Percentiles rank a stretch among this genome's conserved stretches.
phyloP scores from a whole-genome alignment of 2,888 invertebrate species.

The Acleris literana region DNA sequence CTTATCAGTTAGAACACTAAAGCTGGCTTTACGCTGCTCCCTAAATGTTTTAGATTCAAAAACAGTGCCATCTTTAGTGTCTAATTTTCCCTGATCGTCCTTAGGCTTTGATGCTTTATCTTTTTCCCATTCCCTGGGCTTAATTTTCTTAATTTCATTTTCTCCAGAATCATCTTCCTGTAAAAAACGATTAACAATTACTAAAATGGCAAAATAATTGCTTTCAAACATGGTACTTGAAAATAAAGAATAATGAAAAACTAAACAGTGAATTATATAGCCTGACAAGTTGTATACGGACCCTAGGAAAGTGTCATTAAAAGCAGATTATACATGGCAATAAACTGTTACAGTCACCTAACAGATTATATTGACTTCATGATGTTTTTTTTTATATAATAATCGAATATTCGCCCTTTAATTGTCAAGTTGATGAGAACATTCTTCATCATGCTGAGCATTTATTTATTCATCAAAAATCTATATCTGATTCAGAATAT shows the following conservation, averaged over 20 bases:
- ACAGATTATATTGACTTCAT: too few relatives aligned
- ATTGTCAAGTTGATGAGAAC: too few relatives aligned
- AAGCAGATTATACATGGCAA: too few relatives aligned
- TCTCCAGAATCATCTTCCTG: slow-evolving; percentile 76
- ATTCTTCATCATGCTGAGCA: too few relatives aligned
- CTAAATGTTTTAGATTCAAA: slow-evolving; percentile 74
- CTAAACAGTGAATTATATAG: neutral
- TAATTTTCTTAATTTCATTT: slow-evolving; percentile 76
- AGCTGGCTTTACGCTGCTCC: slow-evolving; percentile 66
- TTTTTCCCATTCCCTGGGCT: slow-evolving; percentile 76
- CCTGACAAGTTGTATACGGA: too few relatives aligned
- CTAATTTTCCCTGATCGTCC: slow-evolving; percentile 64
- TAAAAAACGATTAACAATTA: slow-evolving; percentile 39
- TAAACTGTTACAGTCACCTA: too few relatives aligned
- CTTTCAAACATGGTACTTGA: neutral
- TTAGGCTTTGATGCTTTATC: slow-evolving; percentile 63
- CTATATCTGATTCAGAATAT: too few relatives aligned
- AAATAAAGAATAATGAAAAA: slow-evolving; percentile 10
- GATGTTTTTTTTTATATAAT: too few relatives aligned
- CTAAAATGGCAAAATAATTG: slow-evolving; percentile 9
- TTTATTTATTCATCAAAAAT: too few relatives aligned
- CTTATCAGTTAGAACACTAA: slow-evolving; percentile 68
- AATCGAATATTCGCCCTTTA: too few relatives aligned
- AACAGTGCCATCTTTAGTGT: slow-evolving; percentile 64
- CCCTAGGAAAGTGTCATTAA: too few relatives aligned